Evolutionary conservation across 1,140 invertebrate genomes (phyloP).

Genomic region (Himalopsyche phryganea): DNA sequence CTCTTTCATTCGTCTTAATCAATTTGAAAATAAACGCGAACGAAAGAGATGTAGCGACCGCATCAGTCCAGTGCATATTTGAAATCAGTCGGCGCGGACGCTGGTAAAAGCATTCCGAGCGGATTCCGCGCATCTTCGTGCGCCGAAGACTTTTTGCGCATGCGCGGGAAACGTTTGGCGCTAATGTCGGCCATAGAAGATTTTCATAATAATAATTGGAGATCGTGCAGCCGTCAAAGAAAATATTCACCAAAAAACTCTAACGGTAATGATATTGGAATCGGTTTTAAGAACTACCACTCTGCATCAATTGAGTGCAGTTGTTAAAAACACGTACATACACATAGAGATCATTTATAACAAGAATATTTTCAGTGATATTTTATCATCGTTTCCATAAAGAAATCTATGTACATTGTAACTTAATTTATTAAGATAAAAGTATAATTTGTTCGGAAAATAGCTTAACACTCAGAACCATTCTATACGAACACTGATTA

Average conservation of each 20-base stretch:
- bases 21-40: neutral
- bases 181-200: constrained; percentile 9
- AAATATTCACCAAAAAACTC: neutral
- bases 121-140: constrained; percentile 6
- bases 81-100: constrained; percentile 9
- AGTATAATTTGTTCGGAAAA: too few species aligned
- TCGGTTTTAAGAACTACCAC: too few species aligned
- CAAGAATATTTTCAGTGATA: too few species aligned
- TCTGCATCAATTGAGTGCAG: too few species aligned
- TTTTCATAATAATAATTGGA: constrained; percentile 7
- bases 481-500: too few species aligned
- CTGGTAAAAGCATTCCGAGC: constrained; percentile 21
- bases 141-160: constrained; percentile 15
- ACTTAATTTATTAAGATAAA: too few species aligned
- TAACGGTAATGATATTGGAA: neutral
- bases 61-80: neutral
- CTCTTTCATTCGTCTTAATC: neutral
- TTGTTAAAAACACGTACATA: too few species aligned
- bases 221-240: constrained; percentile 1
- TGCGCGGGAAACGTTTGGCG: constrained; percentile 9
- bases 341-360: too few species aligned
- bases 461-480: too few species aligned
- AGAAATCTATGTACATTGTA: too few species aligned
- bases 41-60: neutral
- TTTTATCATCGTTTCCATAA: too few species aligned